These are phyloP conservation scores for Caenorhabditis angaria DNA, from an alignment of 2,888 invertebrate species.

Conservation along the genomic window DNA sequence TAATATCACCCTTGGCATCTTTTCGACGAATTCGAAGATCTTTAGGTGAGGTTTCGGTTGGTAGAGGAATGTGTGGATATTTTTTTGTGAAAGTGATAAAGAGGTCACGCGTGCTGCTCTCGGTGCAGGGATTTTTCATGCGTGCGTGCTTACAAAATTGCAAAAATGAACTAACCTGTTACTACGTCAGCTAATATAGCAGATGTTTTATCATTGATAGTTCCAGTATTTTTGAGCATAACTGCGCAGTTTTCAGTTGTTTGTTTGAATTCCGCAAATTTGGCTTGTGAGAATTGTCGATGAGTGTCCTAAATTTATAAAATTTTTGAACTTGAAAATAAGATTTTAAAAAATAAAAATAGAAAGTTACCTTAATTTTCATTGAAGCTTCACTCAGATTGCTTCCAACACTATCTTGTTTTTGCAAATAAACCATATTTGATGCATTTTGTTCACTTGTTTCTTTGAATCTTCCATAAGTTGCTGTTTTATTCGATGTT, in stretches of 20 bases:
- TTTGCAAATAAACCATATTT: conserved; percentile 53
- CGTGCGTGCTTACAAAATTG: conserved; percentile 7
- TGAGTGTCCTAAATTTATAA: conserved; percentile 21
- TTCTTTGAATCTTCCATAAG: conserved; percentile 41
- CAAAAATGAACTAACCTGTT: conserved; percentile 61
- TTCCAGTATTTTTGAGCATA: conserved; percentile 66
- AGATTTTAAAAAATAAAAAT: background rate
- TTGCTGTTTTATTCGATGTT: conserved; percentile 35
- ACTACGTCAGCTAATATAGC: conserved; percentile 57
- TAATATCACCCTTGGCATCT: conserved; percentile 43
- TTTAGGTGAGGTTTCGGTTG: conserved; percentile 6
- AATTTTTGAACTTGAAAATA: background rate
- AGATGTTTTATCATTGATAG: conserved; percentile 48
- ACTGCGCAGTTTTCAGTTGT: conserved; percentile 67
- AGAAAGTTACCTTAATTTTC: conserved; percentile 27
- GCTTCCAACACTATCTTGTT: conserved; percentile 40
- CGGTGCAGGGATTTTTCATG: conserved; percentile 26
- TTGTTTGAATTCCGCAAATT: conserved; percentile 57
- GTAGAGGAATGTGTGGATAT: conserved; percentile 22
- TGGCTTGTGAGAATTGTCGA: conserved; percentile 42
- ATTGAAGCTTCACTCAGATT: conserved; percentile 32
- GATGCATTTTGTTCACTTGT: conserved; percentile 50
- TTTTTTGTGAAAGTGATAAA: conserved; percentile 13
- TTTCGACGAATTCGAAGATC: conserved; percentile 47
- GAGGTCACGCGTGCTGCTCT: too few species aligned